Evolutionary conservation across 2,797 vertebrate species (phyloP), one percentile per base, ranked within the genome.

Genomic region (Rhinogobio ventralis): DNA sequence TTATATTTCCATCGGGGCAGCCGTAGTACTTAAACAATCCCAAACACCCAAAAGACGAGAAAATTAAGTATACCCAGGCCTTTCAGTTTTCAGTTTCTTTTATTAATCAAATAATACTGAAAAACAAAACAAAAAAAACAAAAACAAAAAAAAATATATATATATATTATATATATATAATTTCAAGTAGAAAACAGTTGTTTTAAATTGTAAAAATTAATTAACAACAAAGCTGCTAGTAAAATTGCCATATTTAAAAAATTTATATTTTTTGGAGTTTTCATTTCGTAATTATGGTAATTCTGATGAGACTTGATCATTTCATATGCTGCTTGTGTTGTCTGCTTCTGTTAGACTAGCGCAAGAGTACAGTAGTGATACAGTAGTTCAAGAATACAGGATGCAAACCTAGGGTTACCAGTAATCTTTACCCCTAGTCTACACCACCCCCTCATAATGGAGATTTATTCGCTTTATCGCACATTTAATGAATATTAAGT

Each of bases 401-500:
- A 33, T 67, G 20, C 11, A 33, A 33, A 23, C 10, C 77, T 36
- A 51, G 45, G 10, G 62, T 19, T 51, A 67, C 42, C 75, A 77
- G 36, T 45, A 62, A 62, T 77, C 15, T 77, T 62, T 39, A 25
- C 28, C 28, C 11, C 62, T 45, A 42, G 10, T 49, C 76, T 66
- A 28, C 39, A 33, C 42, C 42, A 49, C 45, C 60, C 62, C 42
- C 6, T 33, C 62, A 67, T 66, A 67, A 79, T 67, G 78, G 20
- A 79, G 78, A 66, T 4, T 49, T 79, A 79, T 67, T 7, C 6
- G 5, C 45, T 51, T 28, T 49, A 79, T 67, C 20, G 25, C 78
- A 49, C 78, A 79, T 79, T 79, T 79, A 79, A 67, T 79, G 62
- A 79, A 79, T 79, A 79, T 91, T 79, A 86, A 90, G 89, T 93